phyloP scores from a whole-genome alignment of 2,113 vertebrate species.

The Heterocephalus glaber region DNA sequence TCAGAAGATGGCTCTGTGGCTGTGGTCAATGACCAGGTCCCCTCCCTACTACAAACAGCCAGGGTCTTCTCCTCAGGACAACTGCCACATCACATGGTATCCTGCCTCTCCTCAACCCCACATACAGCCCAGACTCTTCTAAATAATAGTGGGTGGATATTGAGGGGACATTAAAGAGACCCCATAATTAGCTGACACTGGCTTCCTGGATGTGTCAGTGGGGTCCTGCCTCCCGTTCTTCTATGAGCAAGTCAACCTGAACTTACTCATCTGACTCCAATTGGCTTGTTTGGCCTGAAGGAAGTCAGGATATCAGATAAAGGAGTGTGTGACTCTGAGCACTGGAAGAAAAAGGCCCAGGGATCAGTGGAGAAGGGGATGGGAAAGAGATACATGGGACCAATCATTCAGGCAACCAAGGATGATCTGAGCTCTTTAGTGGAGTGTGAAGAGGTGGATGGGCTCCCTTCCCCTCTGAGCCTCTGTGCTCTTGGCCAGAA shows the following conservation, averaged over 20 bases:
- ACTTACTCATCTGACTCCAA: too few relatives aligned
- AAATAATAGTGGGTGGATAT: neutral
- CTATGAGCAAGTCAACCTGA: neutral
- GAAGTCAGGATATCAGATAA: neutral
- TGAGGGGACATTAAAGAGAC: slow-evolving; percentile 5
- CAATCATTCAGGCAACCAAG: neutral
- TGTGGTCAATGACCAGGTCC: neutral
- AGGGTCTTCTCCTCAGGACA: neutral
- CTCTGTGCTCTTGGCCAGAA: neutral
- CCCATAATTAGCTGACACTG: neutral
- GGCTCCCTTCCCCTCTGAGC: fast-evolving
- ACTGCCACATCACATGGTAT: neutral
- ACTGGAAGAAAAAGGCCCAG: neutral
- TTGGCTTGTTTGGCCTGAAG: neutral
- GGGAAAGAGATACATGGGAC: neutral
- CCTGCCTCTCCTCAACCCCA: neutral
- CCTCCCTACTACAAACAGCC: neutral
- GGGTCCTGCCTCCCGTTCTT: neutral
- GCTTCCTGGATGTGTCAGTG: neutral
- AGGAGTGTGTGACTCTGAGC: too few relatives aligned
- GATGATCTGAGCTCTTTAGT: neutral
- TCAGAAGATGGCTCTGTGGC: neutral
- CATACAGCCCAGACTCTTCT: neutral
- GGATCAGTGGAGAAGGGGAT: too few relatives aligned
- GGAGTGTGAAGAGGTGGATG: too few relatives aligned